phyloP scores from a whole-genome alignment of 2,888 invertebrate species.

The Callyntrura sp. region DNA sequence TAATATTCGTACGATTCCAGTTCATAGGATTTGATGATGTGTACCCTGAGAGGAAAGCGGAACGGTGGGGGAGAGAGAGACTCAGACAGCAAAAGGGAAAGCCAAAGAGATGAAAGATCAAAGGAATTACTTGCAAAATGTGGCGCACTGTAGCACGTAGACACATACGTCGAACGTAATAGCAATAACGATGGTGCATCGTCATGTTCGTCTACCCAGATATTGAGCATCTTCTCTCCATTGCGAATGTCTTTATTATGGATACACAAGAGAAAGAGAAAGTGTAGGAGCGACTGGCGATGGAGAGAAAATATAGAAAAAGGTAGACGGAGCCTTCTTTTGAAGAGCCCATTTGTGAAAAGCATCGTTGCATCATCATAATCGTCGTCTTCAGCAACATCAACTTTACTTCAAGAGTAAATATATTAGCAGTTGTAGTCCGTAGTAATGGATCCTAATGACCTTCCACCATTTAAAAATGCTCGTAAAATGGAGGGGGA shows the following conservation, averaged over 20 bases:
- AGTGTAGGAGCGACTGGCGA: background rate
- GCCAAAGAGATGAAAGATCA: conserved; percentile 21
- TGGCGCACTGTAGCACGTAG: conserved; percentile 2
- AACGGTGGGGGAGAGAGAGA: background rate
- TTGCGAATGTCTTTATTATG: background rate
- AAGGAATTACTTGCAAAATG: conserved; percentile 16
- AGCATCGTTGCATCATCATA: background rate
- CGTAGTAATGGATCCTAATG: background rate
- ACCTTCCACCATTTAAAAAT: conserved; percentile 3
- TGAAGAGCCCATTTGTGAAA: background rate
- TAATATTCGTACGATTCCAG: background rate
- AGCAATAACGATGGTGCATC: background rate
- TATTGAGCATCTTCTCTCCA: background rate
- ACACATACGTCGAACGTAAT: background rate
- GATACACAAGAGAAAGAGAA: background rate
- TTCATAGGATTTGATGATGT: background rate
- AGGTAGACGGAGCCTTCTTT: no score
- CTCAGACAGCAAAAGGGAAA: background rate
- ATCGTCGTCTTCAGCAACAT: background rate
- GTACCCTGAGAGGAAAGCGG: background rate
- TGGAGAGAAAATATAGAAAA: no score
- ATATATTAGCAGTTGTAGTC: no score
- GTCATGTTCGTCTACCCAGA: background rate
- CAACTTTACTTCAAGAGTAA: background rate
- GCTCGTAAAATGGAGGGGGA: background rate